These are phyloP conservation scores for Casuarius casuarius DNA, from an alignment of 2,113 vertebrate species.

Conservation along the genomic window DNA sequence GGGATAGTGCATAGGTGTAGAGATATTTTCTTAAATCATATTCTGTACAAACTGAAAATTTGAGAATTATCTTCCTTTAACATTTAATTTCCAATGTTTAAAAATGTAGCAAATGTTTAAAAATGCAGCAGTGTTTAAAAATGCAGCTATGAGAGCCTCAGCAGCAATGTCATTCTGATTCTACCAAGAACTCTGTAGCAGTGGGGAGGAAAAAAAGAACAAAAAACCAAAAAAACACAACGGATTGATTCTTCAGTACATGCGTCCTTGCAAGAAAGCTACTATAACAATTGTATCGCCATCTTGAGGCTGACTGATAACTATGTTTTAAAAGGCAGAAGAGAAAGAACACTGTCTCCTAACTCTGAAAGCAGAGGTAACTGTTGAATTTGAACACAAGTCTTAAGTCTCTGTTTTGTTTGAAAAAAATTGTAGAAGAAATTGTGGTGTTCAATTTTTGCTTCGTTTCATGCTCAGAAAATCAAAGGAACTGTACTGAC, in stretches of 20 bases:
- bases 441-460: neutral
- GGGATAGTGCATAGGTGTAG: neutral
- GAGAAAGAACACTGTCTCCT: neutral
- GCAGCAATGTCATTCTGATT: neutral
- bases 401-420: neutral
- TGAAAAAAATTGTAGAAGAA: neutral
- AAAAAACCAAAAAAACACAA: neutral
- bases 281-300: constrained; percentile 1
- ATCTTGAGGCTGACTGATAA: constrained; percentile 11
- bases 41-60: neutral
- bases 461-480: neutral
- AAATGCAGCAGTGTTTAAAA: neutral
- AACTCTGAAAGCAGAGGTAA: neutral
- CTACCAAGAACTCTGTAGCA: neutral
- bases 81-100: neutral
- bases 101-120: rapidly evolving
- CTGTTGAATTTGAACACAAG: neutral
- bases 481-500: neutral
- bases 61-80: no score
- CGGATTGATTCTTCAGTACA: neutral
- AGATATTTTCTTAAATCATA: neutral
- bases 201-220: neutral
- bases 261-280: neutral
- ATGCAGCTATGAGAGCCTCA: neutral
- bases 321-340: neutral